A percentile compares a stretch with the other conserved stretches of the same genome.
Evolutionary conservation across 64 coral and sea anemone species (phyloP).

Genomic region (Actinia tenebrosa): DNA sequence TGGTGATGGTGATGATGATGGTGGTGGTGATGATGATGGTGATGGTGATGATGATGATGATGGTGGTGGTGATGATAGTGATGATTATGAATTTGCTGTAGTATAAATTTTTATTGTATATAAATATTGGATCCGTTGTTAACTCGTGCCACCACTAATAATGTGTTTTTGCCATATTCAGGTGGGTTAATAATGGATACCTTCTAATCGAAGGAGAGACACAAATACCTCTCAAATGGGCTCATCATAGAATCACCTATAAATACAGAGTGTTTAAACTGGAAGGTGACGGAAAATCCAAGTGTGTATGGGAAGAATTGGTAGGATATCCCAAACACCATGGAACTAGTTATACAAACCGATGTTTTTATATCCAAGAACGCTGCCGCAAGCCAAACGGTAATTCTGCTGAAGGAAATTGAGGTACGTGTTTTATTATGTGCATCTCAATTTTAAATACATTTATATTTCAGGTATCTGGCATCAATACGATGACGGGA

Average conservation of each 20-base stretch:
- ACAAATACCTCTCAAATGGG: not conserved
- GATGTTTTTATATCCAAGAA: slow-evolving; percentile 17
- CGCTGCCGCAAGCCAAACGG: not conserved
- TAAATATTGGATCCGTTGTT: no score
- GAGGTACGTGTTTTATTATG: no score
- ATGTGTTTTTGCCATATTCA: not conserved
- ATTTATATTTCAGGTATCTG: slow-evolving; percentile 11
- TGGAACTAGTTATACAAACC: slow-evolving; percentile 18
- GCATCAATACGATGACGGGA: slow-evolving; percentile 50
- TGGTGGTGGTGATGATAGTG: no score
- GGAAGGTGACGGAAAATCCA: not conserved
- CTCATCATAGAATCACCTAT: not conserved
- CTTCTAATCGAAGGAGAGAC: not conserved
- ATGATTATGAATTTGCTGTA: not conserved
- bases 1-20: no score
- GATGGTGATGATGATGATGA: no score
- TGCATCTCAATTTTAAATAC: no score
- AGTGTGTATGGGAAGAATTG: slow-evolving; percentile 33
- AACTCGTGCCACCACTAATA: no score
- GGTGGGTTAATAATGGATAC: slow-evolving; percentile 1
- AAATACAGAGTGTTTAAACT: slow-evolving; percentile 4
- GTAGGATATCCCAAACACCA: not conserved
- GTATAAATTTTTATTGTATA: not conserved
- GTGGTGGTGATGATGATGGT: no score
- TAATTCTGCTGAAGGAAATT: not conserved